Evolutionary conservation across 2,888 invertebrate genomes (phyloP).

Genomic region (Encarsia formosa): DNA sequence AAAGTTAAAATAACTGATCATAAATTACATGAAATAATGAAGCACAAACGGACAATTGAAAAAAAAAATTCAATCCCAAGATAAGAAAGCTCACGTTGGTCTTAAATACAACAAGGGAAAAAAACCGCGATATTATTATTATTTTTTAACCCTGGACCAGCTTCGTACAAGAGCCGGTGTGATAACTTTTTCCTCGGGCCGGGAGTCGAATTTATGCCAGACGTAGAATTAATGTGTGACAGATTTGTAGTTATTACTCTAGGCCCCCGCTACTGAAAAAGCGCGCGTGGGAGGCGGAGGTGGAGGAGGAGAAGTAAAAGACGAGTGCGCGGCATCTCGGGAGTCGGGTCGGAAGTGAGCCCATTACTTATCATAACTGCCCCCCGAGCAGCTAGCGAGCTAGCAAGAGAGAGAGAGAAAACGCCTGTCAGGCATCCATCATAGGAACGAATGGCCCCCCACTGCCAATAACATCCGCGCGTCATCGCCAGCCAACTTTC

Average conservation of each 20-base stretch:
- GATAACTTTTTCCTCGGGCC: conserved; percentile 8
- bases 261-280: background rate
- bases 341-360: conserved; percentile 44
- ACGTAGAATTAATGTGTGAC: conserved; percentile 51
- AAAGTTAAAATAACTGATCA: too few species aligned
- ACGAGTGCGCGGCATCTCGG: conserved; percentile 2
- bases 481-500: conserved; percentile 51
- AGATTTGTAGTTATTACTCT: conserved; percentile 42
- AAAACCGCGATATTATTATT: too few species aligned
- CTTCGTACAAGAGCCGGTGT: too few species aligned
- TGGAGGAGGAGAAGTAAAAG: conserved; percentile 13
- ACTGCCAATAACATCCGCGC: conserved; percentile 52
- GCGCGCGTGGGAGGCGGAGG: background rate
- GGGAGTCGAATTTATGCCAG: conserved; percentile 46
- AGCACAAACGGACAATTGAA: too few species aligned
- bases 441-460: conserved; percentile 50
- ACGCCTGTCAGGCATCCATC: conserved; percentile 51
- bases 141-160: too few species aligned
- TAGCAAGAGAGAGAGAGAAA: conserved; percentile 36
- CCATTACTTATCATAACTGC: conserved; percentile 53
- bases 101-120: too few species aligned
- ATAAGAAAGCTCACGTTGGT: too few species aligned
- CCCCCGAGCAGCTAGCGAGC: conserved; percentile 41
- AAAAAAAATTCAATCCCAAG: too few species aligned
- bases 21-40: too few species aligned